Percentiles rank a stretch among this genome's conserved stretches.
Evolutionary conservation across 2,113 vertebrate genomes (phyloP).

Genomic region (Muscicapa adusta): DNA sequence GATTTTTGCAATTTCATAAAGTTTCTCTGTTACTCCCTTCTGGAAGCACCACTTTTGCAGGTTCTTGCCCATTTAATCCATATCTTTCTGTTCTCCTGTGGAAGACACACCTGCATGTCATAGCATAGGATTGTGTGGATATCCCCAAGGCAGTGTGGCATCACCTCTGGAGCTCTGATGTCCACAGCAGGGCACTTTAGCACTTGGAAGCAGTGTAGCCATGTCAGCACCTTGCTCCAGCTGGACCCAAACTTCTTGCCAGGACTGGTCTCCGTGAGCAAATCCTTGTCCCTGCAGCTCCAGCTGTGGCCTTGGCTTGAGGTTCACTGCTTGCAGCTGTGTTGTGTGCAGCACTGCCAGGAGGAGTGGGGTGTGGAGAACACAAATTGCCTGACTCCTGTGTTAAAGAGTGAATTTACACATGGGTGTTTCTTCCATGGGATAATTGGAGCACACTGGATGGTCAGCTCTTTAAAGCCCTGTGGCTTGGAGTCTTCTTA

Average conservation of each 20-base stretch:
- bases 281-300: not conserved
- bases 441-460: not conserved
- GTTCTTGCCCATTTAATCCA: not conserved
- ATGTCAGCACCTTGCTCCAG: not conserved
- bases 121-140: rapidly evolving
- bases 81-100: not conserved
- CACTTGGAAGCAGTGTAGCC: not conserved
- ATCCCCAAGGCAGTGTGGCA: not conserved
- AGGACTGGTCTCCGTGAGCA: not conserved
- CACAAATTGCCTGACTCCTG: not conserved
- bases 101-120: not conserved
- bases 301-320: not conserved
- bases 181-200: not conserved
- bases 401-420: not conserved
- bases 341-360: not conserved
- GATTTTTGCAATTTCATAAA: not conserved
- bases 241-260: not conserved
- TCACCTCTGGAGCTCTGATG: not conserved
- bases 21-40: not conserved
- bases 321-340: not conserved
- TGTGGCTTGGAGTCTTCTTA: not conserved
- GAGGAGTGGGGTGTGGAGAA: not conserved
- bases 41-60: not conserved
- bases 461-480: not conserved
- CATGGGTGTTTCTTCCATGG: rapidly evolving